Base-by-base conservation (phyloP, 2,113 vertebrate species). In the Etheostoma cragini region DNA sequence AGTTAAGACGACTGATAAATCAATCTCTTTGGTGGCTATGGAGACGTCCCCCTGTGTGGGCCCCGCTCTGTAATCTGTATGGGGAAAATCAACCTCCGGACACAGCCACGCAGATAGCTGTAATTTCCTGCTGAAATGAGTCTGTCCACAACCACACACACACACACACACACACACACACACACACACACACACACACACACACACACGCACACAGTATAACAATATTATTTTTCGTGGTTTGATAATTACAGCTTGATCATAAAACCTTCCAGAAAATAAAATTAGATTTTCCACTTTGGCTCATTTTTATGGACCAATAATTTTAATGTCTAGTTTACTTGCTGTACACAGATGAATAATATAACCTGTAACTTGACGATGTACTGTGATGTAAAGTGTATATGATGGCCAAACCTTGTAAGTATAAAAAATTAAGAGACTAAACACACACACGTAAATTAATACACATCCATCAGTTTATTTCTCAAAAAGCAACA, bases 91-190 rank as follows among this genome's bases (percentile, higher is more conserved):
- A 89, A 73, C 75, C 88, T 81, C 75, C 61, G 75, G 81, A 91
- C 73, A 84, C 60, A 49, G 78, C 45, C 63, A 46, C 42, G 65
- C 54, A 81, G 81, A 86, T 77, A 83, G 80, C 87, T 83, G 73
- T 85, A 87, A 94, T 95, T 92, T 94, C 92, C 93, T 93, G 93
- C 62, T 77, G 84, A 85, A 91, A 89, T 73, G 77, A 91, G 73
- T 83, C 86, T 87, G 87, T 91, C 91, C 80, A 92, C 69, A 83
- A 38, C 5, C 56, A 80, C 65, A 76, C 0, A 84, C 69, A 58
- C 35, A 53, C 0, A 46, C 57, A 76, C 19, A 78, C 30, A 68
- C 58, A 21, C 46, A 1, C 62, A 12, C 3, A 47, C 30, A 73
- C 45, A 71, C 70, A 67, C 78, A 53, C 49, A 26, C 12, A 54